phyloP scores from a whole-genome alignment of 2,888 invertebrate genomes.

The Volucella zonaria region DNA sequence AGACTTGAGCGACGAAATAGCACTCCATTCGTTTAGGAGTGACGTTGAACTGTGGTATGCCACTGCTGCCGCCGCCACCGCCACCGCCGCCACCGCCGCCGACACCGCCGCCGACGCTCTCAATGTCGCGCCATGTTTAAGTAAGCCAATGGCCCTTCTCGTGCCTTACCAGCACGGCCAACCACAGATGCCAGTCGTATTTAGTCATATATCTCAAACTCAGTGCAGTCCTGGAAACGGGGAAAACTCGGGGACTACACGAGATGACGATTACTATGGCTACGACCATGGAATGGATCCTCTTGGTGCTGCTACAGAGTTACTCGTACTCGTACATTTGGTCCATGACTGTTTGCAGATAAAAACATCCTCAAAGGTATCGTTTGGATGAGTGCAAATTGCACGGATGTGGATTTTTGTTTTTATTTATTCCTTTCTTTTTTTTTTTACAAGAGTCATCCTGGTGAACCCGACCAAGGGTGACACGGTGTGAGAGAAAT shows the following conservation, averaged over 20 bases:
- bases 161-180: slow-evolving; percentile 5
- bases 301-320: slow-evolving; percentile 15
- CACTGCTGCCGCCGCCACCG: neutral
- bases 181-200: slow-evolving; percentile 31
- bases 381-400: slow-evolving; percentile 63
- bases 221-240: slow-evolving; percentile 10
- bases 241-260: slow-evolving; percentile 18
- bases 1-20: slow-evolving; percentile 37
- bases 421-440: neutral
- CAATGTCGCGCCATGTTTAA: slow-evolving; percentile 38
- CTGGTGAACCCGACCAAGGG: slow-evolving; percentile 11
- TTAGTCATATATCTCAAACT: slow-evolving; percentile 44
- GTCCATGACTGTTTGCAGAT: slow-evolving; percentile 39
- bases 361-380: slow-evolving; percentile 65
- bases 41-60: slow-evolving; percentile 65
- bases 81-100: neutral
- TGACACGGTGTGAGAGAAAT: slow-evolving; percentile 45
- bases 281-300: too few species aligned
- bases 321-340: slow-evolving; percentile 27
- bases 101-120: slow-evolving; percentile 1
- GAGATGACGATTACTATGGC: slow-evolving; percentile 34
- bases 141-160: slow-evolving; percentile 24
- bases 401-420: slow-evolving; percentile 20
- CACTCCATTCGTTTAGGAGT: slow-evolving; percentile 35
- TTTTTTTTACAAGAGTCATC: neutral